Percentiles rank a stretch among this genome's conserved stretches.
phyloP scores from a whole-genome alignment of 64 coral and sea anemone species.

The Trachythela sp. region DNA sequence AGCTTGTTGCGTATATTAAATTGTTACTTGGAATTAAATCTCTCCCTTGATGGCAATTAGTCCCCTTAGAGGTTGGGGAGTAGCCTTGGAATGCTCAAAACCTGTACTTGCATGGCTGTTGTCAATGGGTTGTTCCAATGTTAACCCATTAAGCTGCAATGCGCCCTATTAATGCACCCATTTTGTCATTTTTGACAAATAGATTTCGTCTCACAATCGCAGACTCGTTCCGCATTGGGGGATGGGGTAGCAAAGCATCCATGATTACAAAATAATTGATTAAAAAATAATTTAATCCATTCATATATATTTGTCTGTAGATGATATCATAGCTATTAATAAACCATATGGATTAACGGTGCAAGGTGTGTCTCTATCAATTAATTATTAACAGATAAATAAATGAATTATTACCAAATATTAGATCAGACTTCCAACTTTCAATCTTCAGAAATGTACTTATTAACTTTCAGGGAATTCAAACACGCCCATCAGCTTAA shows the following conservation, averaged over 20 bases:
- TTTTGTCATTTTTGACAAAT: too few species aligned
- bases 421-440: background rate
- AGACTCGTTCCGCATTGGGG: too few species aligned
- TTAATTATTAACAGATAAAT: background rate
- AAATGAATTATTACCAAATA: background rate
- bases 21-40: too few species aligned
- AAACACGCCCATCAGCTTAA: conserved; percentile 53
- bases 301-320: conserved; percentile 33
- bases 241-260: too few species aligned
- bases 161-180: too few species aligned
- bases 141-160: too few species aligned
- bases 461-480: conserved; percentile 58
- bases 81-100: background rate
- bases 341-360: conserved; percentile 95
- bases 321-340: conserved; percentile 88
- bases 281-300: too few species aligned
- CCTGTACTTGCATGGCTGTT: too few species aligned
- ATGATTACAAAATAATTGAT: too few species aligned
- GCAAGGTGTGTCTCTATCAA: conserved; percentile 57
- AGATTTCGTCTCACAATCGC: too few species aligned
- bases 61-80: background rate
- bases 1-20: too few species aligned
- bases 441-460: background rate
- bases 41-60: background rate
- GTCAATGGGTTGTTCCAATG: too few species aligned